Evolutionary conservation across 23 tunicate species (phyloP).

Genomic region (Trididemnum miniatum): DNA sequence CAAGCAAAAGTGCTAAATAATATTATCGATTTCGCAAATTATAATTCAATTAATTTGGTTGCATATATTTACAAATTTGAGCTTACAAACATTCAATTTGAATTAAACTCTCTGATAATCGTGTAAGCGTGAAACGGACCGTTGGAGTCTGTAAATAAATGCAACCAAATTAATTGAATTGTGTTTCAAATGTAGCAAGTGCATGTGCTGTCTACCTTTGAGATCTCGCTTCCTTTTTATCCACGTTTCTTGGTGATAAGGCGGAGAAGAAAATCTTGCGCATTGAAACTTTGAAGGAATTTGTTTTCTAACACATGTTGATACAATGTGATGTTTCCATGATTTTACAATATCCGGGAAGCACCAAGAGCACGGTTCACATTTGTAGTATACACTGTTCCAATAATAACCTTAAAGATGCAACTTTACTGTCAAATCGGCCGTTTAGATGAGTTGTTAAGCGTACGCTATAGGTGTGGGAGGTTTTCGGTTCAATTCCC

Average conservation of each 20-base stretch:
- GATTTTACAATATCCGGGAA: background rate
- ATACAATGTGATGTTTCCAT: background rate
- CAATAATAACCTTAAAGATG: constrained; percentile 1
- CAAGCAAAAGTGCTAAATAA: too few relatives aligned
- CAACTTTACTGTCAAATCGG: background rate
- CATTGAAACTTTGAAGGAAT: background rate
- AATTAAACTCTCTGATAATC: too few relatives aligned
- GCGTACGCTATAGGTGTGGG: too few relatives aligned
- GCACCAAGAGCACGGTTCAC: constrained; percentile 18
- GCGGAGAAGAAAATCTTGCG: background rate
- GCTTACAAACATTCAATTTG: too few relatives aligned
- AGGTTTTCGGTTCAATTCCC: too few relatives aligned
- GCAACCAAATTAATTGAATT: too few relatives aligned
- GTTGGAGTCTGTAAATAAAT: too few relatives aligned
- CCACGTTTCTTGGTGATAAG: background rate
- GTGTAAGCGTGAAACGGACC: too few relatives aligned
- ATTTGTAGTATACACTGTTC: background rate
- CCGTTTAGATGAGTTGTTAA: too few relatives aligned
- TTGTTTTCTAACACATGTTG: background rate
- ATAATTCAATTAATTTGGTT: too few relatives aligned
- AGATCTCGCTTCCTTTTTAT: background rate
- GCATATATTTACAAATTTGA: too few relatives aligned
- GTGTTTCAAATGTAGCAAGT: background rate
- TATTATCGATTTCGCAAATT: too few relatives aligned
- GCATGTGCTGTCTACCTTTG: background rate